Evolutionary conservation across 1,140 invertebrate genomes (phyloP).

Genomic region (Ips typographus): DNA sequence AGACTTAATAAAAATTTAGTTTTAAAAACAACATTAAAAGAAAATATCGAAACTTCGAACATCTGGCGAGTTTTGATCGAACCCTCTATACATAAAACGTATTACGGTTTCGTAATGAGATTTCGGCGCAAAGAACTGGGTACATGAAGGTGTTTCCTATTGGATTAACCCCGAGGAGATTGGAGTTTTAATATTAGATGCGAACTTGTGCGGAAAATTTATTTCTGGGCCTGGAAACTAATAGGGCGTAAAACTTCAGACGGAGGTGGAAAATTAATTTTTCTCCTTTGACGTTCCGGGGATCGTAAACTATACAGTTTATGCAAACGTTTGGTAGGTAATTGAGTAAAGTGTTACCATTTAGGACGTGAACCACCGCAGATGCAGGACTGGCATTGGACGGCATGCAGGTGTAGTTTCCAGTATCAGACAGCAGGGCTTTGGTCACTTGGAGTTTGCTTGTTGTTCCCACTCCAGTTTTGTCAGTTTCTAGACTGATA

Average conservation of each 20-base stretch:
- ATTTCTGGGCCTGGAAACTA: conserved; percentile 1
- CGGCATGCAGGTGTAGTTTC: conserved; percentile 86
- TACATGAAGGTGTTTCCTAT: conserved; percentile 31
- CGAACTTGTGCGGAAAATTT: conserved; percentile 24
- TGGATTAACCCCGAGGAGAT: conserved; percentile 28
- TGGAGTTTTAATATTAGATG: conserved; percentile 33
- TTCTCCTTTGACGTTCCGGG: no score
- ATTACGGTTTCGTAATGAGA: conserved; percentile 28
- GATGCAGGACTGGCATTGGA: conserved; percentile 85
- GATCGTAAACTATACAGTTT: no score
- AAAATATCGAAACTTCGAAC: conserved; percentile 14
- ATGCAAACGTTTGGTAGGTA: no score
- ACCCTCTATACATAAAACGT: conserved; percentile 27
- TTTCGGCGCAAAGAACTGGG: conserved; percentile 25
- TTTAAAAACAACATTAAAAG: conserved; percentile 4
- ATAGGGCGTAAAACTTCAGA: conserved; percentile 6
- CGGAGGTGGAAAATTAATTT: not conserved
- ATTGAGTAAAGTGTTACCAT: conserved; percentile 63
- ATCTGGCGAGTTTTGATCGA: conserved; percentile 22
- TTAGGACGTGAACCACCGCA: conserved; percentile 85
- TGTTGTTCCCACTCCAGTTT: conserved; percentile 83
- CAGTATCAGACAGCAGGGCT: conserved; percentile 80
- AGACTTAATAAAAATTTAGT: not conserved
- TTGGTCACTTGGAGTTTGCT: conserved; percentile 87
- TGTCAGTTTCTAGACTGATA: conserved; percentile 88